Percentiles rank a stretch among this genome's conserved stretches.
phyloP scores from a whole-genome alignment of 2,113 vertebrate species.

The Stictonetta naevosa region DNA sequence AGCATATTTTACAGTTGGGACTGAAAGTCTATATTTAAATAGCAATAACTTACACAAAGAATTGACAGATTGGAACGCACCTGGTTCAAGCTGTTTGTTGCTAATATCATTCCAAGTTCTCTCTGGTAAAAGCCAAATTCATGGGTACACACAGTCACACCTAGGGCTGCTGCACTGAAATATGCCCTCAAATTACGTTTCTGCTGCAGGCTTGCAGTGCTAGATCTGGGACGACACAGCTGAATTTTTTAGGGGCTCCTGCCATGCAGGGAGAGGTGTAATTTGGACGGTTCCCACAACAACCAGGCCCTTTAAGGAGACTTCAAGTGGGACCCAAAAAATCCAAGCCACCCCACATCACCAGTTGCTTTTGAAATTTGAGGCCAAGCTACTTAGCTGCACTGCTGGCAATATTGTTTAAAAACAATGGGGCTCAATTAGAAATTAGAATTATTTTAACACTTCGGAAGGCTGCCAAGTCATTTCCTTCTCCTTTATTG shows the following conservation, averaged over 20 bases:
- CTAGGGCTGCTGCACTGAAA: not conserved
- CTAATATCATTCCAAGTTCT: conserved; percentile 28
- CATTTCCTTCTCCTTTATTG: conserved; percentile 57
- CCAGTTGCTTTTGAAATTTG: not conserved
- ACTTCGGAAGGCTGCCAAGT: conserved; percentile 56
- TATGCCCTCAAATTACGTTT: not conserved
- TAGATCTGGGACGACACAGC: not conserved
- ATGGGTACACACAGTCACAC: not conserved
- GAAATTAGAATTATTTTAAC: conserved; percentile 70
- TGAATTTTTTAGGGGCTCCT: not conserved
- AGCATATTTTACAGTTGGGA: conserved; percentile 33
- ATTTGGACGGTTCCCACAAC: not conserved
- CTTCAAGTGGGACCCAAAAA: not conserved
- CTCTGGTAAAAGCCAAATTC: not conserved
- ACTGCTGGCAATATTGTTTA: conserved; percentile 13
- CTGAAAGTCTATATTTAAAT: conserved; percentile 25
- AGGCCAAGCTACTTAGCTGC: conserved; percentile 28
- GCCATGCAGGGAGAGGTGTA: fast-evolving
- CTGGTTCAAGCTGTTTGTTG: conserved; percentile 5
- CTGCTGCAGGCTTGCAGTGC: not conserved
- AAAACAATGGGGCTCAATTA: conserved; percentile 62
- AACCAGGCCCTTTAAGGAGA: not conserved
- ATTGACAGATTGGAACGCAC: conserved; percentile 63
- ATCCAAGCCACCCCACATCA: not conserved
- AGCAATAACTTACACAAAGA: conserved; percentile 33